Conservation (phyloP, 2,797 vertebrate species). For the Manis pentadactyla region DNA sequence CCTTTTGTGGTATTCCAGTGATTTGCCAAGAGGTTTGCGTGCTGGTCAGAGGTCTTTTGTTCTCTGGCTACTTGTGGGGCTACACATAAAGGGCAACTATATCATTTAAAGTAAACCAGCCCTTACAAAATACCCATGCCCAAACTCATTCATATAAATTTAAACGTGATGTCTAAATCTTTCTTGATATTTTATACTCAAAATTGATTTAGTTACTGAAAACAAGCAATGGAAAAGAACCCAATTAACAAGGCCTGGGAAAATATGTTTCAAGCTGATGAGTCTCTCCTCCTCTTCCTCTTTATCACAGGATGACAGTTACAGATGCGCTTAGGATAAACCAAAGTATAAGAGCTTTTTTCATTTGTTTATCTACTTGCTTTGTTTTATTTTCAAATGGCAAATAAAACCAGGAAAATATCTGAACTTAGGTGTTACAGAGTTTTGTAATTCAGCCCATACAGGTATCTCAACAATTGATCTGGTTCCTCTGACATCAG, state of each 20-base stretch:
- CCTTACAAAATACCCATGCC: background rate
- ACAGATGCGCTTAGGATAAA: background rate
- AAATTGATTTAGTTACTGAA: background rate
- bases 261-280: background rate
- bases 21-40: background rate
- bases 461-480: background rate
- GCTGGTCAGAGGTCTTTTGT: background rate
- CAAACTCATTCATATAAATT: background rate
- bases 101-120: background rate
- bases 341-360: background rate
- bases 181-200: background rate
- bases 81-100: background rate
- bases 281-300: background rate
- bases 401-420: background rate
- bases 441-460: background rate
- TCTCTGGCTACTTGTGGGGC: background rate
- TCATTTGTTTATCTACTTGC: background rate
- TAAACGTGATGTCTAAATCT: background rate
- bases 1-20: background rate
- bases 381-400: slow-evolving; percentile 23
- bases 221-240: background rate
- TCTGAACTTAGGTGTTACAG: background rate
- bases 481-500: background rate
- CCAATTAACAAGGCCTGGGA: background rate
- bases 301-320: background rate